Conservation (phyloP, 1,140 invertebrate genomes). For the Agrilus planipennis region DNA sequence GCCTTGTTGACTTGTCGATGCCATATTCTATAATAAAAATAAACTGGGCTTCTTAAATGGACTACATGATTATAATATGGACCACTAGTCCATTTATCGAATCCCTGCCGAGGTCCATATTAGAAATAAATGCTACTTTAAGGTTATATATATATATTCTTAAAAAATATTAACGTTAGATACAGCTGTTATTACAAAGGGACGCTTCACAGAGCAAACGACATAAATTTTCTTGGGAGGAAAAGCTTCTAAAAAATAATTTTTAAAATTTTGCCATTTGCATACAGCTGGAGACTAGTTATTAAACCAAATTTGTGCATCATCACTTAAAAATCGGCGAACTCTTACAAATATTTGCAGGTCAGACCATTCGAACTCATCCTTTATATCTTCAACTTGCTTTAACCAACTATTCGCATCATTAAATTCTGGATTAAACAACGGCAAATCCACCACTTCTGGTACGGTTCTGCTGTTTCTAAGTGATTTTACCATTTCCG, state of each 20-base stretch:
- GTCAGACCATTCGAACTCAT: not conserved
- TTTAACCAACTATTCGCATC: constrained; percentile 10
- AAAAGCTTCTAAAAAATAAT: constrained; percentile 13
- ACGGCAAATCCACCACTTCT: constrained; percentile 11
- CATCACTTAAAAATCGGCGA: constrained; percentile 10
- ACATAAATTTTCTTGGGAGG: constrained; percentile 10
- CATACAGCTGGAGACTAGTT: constrained; percentile 9
- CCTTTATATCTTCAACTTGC: constrained; percentile 8
- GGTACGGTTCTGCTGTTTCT: not conserved
- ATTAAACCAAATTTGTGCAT: constrained; percentile 9
- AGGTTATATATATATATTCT: too few species aligned
- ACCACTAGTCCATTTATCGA: too few species aligned
- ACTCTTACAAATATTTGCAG: constrained; percentile 9
- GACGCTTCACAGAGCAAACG: constrained; percentile 8
- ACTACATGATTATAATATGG: too few species aligned
- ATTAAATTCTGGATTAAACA: constrained; percentile 7
- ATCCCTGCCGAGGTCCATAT: too few species aligned
- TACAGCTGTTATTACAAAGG: constrained; percentile 6
- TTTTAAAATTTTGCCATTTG: constrained; percentile 11
- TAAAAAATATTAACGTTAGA: too few species aligned
- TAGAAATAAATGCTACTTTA: too few species aligned
- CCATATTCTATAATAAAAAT: too few species aligned
- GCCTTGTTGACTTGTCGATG: too few species aligned
- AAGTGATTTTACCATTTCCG: constrained; percentile 1
- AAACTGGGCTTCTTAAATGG: too few species aligned